Evolutionary conservation across 2,888 invertebrate genomes (phyloP), one percentile per base, ranked within the genome.

Genomic region (Lordiphosa andalusiaca): DNA sequence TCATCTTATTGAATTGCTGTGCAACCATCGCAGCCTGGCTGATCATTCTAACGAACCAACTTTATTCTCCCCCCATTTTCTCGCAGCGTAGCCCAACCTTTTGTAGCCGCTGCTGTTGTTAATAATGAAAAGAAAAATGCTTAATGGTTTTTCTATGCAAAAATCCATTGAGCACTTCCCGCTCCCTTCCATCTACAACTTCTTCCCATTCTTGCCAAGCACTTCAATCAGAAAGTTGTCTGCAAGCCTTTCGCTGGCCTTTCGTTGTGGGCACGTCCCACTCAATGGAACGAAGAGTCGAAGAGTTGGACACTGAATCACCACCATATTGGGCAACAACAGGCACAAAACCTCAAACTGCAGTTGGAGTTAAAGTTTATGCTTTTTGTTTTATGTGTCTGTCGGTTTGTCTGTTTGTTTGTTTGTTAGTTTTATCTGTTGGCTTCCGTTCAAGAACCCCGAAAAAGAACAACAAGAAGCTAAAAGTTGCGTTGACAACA

Each of bases 161-260:
- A 72, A 77, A 71, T 56, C 54, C 61, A 62, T 67, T 55, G 25
- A 61, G 55, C 55, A 70, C 55, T 70, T 67, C 61, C 74, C 67
- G 58, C 62, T 67, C 63, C 41, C 44, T 13, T 12, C 4, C 6
- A 71, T 48, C 39, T 44, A 48, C 35, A 54, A 50, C 42, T 36
- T 52, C 12, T 23, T n/a, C 40, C 40, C 44, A 35, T 19, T 48
- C 37, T 30, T 30, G 9, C 9, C 36, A 46, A 39, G 53, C 84
- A 78, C 80, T 75, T 78, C 67, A 80, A 75, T 80, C 84, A 53
- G 81, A 83, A 83, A 77, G 84, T 83, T 58, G 53, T 58, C 33
- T 44, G 50, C 55, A 54, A 47, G 55, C 65, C 69, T 65, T 57
- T 62, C 63, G 53, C 57, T 56, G 62, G 46, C 9, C n/a, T 40